These are phyloP conservation scores for Dasypus novemcinctus DNA, from an alignment of 2,113 vertebrate species.

Conservation along the genomic window DNA sequence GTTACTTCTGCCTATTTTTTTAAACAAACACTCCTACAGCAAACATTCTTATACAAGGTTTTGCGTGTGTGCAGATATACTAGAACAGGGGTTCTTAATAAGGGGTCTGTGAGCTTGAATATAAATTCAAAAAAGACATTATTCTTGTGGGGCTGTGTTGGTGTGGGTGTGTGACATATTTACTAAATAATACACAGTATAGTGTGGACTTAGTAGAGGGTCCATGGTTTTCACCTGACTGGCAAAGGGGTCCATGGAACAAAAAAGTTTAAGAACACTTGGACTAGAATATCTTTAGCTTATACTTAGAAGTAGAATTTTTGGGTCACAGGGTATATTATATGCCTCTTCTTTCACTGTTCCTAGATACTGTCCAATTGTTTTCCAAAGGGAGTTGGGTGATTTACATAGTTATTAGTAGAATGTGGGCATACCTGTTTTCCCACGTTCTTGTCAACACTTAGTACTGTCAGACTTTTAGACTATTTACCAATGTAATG, in stretches of 20 bases:
- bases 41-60: not conserved
- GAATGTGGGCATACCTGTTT: not conserved
- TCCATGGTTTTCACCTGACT: no score
- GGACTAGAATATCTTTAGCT: not conserved
- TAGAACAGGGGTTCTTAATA: not conserved
- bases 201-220: no score
- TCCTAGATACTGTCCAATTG: not conserved
- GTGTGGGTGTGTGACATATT: no score
- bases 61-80: not conserved
- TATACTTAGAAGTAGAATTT: not conserved
- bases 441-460: not conserved
- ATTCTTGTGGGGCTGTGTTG: no score
- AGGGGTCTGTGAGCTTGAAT: no score
- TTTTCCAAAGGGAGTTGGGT: not conserved
- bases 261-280: no score
- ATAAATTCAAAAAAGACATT: no score
- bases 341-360: not conserved
- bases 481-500: not conserved
- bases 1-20: not conserved
- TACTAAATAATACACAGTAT: no score
- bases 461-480: not conserved
- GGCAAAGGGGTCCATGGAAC: no score
- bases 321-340: not conserved
- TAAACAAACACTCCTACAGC: not conserved
- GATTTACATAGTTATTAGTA: not conserved